phyloP scores from a whole-genome alignment of 2,113 vertebrate species.

The Tringa solitaria region DNA sequence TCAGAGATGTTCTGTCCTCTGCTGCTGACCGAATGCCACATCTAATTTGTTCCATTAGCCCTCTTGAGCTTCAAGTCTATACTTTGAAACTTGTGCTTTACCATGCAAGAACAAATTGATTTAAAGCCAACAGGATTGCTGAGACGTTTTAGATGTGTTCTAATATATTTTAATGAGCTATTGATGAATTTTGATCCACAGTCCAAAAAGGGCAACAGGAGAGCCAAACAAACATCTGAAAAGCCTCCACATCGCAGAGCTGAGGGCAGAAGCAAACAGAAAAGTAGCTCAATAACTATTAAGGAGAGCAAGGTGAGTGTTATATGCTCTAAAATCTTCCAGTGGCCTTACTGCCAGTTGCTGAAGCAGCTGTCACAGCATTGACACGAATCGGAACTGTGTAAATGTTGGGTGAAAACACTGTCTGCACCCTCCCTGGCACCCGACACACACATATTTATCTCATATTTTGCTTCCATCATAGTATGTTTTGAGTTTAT shows the following conservation, averaged over 20 bases:
- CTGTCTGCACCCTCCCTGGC: rapidly evolving
- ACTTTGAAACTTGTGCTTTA: not conserved
- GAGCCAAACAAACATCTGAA: not conserved
- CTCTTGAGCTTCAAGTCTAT: not conserved
- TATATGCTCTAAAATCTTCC: not conserved
- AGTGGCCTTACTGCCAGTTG: not conserved
- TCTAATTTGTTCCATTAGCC: not conserved
- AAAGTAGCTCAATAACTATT: not conserved
- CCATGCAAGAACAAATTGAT: not conserved
- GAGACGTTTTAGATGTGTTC: not conserved
- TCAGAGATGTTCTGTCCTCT: rapidly evolving
- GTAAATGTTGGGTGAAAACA: rapidly evolving
- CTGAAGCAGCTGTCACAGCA: not conserved
- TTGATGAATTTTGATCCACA: not conserved
- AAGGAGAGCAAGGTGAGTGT: conserved; percentile 48
- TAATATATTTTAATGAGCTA: not conserved
- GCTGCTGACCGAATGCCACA: not conserved
- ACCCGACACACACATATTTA: not conserved
- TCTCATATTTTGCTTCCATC: not conserved
- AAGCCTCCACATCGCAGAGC: not conserved
- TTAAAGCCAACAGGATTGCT: not conserved
- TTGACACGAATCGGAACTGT: rapidly evolving
- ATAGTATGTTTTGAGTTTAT: not conserved
- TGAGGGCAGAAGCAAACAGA: not conserved
- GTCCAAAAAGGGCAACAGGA: conserved; percentile 1